A percentile compares a stretch with the other conserved stretches of the same genome.
Conservation (phyloP, 2,888 invertebrate species). For the Tortrix viridana region DNA sequence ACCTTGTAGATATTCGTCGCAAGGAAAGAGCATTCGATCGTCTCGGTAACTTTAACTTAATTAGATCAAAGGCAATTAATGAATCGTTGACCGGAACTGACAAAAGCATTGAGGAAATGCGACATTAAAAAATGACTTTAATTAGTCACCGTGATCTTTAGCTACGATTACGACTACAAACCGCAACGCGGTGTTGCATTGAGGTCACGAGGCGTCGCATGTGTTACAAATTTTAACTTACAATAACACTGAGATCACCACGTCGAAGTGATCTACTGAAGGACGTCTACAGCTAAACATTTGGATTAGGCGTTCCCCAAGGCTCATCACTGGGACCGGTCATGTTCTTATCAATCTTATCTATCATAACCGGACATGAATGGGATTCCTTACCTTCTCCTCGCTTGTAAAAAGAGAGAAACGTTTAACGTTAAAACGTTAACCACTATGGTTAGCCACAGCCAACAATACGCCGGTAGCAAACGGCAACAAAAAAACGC, state of each 20-base stretch:
- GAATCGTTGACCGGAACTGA: slow-evolving; percentile 56
- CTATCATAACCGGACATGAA: too few species aligned
- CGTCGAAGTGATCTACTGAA: too few species aligned
- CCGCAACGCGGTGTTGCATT: slow-evolving; percentile 45
- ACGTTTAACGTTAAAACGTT: slow-evolving; percentile 37
- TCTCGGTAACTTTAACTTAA: slow-evolving; percentile 46
- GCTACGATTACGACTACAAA: slow-evolving; percentile 42
- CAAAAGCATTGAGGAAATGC: slow-evolving; percentile 58
- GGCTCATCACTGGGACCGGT: too few species aligned
- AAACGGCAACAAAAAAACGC: slow-evolving; percentile 54
- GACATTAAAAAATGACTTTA: slow-evolving; percentile 51
- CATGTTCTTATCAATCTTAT: too few species aligned
- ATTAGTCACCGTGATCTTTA: slow-evolving; percentile 45
- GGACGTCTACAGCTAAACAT: too few species aligned
- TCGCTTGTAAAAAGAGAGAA: slow-evolving; percentile 21
- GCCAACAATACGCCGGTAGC: slow-evolving; percentile 46
- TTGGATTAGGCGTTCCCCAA: too few species aligned
- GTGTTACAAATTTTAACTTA: slow-evolving; percentile 9
- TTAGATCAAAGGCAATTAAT: slow-evolving; percentile 47
- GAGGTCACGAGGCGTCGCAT: slow-evolving; percentile 48
- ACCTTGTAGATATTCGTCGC: slow-evolving; percentile 21
- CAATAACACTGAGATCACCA: too few species aligned
- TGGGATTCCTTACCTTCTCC: background rate
- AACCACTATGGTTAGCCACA: slow-evolving; percentile 42
- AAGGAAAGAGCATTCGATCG: slow-evolving; percentile 18